phyloP scores from a whole-genome alignment of 2,113 vertebrate species.

The Apodemus sylvaticus region DNA sequence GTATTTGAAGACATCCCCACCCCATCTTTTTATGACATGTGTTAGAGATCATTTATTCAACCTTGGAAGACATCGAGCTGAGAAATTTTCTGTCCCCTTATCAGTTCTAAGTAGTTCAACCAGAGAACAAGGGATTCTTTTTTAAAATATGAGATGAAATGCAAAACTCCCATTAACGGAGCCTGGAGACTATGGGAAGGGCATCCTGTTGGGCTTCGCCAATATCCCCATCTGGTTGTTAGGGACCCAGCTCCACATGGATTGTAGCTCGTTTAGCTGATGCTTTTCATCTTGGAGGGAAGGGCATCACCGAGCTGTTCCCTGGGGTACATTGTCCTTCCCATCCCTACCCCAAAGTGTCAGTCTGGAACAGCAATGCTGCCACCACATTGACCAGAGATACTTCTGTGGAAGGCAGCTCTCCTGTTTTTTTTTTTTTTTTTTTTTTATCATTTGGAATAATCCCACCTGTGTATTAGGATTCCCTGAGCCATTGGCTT shows the following conservation, averaged over 20 bases:
- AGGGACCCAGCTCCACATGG: not conserved
- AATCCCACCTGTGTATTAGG: too few species aligned
- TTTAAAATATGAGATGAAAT: not conserved
- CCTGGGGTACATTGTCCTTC: not conserved
- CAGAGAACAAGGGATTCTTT: not conserved
- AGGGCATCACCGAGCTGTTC: not conserved
- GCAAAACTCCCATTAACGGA: rapidly evolving
- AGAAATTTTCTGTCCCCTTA: not conserved
- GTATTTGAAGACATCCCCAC: not conserved
- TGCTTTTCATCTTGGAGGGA: not conserved
- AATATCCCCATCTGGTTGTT: rapidly evolving
- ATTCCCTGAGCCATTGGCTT: not conserved
- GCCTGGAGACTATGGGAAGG: not conserved
- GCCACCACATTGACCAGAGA: not conserved
- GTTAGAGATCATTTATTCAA: not conserved
- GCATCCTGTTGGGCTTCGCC: rapidly evolving
- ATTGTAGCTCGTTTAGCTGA: not conserved
- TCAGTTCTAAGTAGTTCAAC: not conserved
- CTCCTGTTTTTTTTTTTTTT: too few species aligned
- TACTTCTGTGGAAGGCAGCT: not conserved
- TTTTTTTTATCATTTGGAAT: not conserved
- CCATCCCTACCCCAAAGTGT: too few species aligned
- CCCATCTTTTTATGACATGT: not conserved
- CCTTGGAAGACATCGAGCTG: not conserved
- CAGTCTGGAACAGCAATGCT: not conserved